These are phyloP conservation scores for Recurvirostra avosetta DNA, from an alignment of 2,113 vertebrate genomes.

Conservation along the genomic window DNA sequence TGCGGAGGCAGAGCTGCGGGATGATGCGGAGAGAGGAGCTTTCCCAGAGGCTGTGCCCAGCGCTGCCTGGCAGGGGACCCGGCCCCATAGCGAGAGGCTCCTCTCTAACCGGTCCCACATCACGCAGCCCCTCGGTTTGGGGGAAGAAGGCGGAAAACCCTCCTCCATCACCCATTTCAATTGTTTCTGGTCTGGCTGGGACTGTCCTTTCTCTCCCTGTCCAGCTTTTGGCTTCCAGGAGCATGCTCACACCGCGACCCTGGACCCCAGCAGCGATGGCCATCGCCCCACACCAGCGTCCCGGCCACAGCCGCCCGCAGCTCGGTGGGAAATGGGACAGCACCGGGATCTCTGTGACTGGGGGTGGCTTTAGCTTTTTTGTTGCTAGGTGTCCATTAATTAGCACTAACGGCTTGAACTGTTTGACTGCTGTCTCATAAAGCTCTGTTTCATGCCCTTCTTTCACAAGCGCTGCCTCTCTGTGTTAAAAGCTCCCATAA, in stretches of 20 bases:
- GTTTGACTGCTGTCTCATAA: not conserved
- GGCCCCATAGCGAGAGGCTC: not conserved
- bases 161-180: not conserved
- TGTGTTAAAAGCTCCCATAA: not conserved
- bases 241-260: rapidly evolving
- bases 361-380: not conserved
- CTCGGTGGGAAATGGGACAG: not conserved
- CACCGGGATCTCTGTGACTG: not conserved
- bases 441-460: not conserved
- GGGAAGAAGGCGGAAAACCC: not conserved
- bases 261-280: too few species aligned
- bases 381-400: not conserved
- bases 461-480: not conserved
- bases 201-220: not conserved
- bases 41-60: not conserved
- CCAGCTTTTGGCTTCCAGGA: not conserved
- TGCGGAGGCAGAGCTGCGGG: not conserved
- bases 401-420: not conserved
- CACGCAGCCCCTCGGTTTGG: not conserved
- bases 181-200: not conserved
- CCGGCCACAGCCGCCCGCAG: not conserved
- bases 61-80: not conserved
- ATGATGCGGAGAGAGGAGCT: not conserved
- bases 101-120: not conserved
- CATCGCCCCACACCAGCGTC: rapidly evolving